Evolutionary conservation across 2,888 invertebrate genomes (phyloP).

Genomic region (Drosophila longiperda): DNA sequence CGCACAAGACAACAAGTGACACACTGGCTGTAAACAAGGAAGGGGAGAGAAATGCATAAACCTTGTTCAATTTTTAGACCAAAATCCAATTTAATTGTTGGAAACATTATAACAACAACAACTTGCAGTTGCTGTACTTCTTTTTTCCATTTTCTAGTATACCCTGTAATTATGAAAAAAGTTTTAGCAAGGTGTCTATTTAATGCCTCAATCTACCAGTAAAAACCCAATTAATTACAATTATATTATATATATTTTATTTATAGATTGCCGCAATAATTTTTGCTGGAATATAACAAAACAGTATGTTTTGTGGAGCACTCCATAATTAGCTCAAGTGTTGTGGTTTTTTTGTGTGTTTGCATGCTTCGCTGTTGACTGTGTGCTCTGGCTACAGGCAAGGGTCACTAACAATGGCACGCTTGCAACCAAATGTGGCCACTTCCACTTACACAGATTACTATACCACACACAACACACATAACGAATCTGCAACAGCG

Average conservation of each 20-base stretch:
- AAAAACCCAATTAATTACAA: background rate
- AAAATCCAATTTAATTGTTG: conserved; percentile 28
- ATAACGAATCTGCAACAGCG: conserved; percentile 1
- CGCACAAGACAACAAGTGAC: conserved; percentile 2
- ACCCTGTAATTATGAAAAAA: background rate
- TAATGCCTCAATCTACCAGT: background rate
- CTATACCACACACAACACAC: conserved; percentile 44
- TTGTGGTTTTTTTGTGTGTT: conserved; percentile 8
- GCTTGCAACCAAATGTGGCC: conserved; percentile 68
- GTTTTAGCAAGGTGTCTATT: background rate
- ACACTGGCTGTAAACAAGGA: conserved; percentile 3
- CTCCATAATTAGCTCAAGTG: background rate
- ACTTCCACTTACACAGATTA: conserved; percentile 78
- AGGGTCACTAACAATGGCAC: conserved; percentile 39
- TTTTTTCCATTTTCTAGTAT: conserved; percentile 8
- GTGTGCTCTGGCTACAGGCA: background rate
- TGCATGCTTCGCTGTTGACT: conserved; percentile 24
- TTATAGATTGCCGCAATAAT: background rate
- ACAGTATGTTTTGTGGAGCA: background rate
- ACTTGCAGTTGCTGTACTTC: conserved; percentile 18
- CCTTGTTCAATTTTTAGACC: conserved; percentile 36
- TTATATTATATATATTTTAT: background rate
- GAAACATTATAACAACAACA: conserved; percentile 17
- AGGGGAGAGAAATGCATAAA: conserved; percentile 12
- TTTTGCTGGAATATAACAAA: background rate